Conservation (phyloP, 2,113 vertebrate genomes). For the Ondatra zibethicus region DNA sequence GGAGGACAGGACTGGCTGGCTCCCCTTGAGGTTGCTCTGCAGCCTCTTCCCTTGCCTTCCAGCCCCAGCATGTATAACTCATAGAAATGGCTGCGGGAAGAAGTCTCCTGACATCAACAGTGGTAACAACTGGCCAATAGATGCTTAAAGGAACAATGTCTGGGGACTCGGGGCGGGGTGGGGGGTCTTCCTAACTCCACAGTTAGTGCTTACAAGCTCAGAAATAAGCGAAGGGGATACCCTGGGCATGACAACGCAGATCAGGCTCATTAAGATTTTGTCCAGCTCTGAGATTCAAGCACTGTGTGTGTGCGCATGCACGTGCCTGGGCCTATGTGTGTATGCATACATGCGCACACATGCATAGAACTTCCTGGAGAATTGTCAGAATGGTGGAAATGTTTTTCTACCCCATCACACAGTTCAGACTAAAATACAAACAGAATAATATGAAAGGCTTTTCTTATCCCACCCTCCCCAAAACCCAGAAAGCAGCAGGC, state of each 20-base stretch:
- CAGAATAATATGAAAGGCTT: neutral
- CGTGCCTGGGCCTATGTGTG: neutral
- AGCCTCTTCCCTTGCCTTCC: neutral
- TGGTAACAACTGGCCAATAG: neutral
- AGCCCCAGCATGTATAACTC: too few species aligned
- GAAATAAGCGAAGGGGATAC: neutral
- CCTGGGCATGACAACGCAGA: neutral
- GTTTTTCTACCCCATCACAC: neutral
- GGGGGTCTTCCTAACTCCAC: neutral
- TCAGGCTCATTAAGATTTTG: neutral
- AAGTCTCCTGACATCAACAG: neutral
- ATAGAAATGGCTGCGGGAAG: neutral
- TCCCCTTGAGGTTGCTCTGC: accelerated
- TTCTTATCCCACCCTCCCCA: accelerated
- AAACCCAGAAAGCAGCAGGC: neutral
- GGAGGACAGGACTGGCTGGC: neutral
- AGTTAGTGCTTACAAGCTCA: neutral
- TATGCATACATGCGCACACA: neutral
- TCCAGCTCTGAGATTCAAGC: neutral
- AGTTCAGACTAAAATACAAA: neutral
- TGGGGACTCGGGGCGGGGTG: too few species aligned
- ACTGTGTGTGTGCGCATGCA: neutral
- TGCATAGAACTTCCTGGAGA: neutral
- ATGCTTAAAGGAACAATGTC: neutral
- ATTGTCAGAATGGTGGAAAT: neutral